Evolutionary conservation across 1,140 invertebrate genomes (phyloP).

Genomic region (Heliconius nattereri): DNA sequence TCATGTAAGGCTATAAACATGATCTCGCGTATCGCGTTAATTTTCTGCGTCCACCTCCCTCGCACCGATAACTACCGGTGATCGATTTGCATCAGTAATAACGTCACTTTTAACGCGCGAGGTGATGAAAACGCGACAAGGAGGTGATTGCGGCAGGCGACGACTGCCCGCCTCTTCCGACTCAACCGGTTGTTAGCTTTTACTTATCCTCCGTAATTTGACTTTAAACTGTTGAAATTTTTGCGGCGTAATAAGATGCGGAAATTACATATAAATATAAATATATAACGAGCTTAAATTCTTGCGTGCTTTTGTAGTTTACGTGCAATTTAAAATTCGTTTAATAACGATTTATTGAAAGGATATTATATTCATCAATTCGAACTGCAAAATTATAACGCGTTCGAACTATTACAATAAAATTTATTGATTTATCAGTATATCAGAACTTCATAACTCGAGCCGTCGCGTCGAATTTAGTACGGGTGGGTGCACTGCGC

Average conservation of each 20-base stretch:
- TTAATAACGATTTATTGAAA: slow-evolving; percentile 2
- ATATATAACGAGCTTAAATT: not conserved
- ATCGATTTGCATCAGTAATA: slow-evolving; percentile 80
- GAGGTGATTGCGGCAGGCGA: slow-evolving; percentile 66
- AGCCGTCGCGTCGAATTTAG: slow-evolving; percentile 67
- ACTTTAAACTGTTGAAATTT: slow-evolving; percentile 10
- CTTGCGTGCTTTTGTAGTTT: not conserved
- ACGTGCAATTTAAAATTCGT: not conserved
- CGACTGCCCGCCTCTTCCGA: slow-evolving; percentile 61
- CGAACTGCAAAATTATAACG: slow-evolving; percentile 52
- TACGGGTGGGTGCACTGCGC: slow-evolving; percentile 57
- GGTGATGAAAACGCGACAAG: slow-evolving; percentile 78
- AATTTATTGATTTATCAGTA: slow-evolving; percentile 77
- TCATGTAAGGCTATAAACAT: slow-evolving; percentile 69
- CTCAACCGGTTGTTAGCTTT: slow-evolving; percentile 63
- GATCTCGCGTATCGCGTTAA: slow-evolving; percentile 39
- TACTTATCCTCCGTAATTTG: slow-evolving; percentile 42
- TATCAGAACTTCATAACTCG: slow-evolving; percentile 70
- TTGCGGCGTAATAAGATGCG: not conserved
- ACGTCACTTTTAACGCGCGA: slow-evolving; percentile 74
- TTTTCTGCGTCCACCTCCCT: slow-evolving; percentile 43
- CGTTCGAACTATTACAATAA: slow-evolving; percentile 61
- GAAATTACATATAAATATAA: not conserved
- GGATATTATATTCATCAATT: slow-evolving; percentile 45
- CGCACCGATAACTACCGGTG: slow-evolving; percentile 69